phyloP scores from a whole-genome alignment of 2,797 vertebrate species.

The Lacerta viridis region DNA sequence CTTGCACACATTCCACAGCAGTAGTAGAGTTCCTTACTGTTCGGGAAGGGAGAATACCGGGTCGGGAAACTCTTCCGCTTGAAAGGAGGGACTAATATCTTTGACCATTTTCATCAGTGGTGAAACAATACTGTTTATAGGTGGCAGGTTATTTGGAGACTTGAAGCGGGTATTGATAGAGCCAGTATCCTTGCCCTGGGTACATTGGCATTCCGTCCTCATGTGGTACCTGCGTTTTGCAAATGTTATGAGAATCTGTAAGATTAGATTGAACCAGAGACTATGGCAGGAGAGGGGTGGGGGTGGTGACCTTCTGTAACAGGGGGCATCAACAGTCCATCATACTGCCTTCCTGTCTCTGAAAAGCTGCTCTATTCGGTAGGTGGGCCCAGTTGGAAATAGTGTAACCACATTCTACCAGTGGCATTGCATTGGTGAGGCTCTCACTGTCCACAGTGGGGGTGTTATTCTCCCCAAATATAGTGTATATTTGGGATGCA shows the following conservation, averaged over 20 bases:
- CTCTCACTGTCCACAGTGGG: background rate
- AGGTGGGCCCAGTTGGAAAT: background rate
- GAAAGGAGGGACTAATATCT: background rate
- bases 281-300: background rate
- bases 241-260: background rate
- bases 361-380: background rate
- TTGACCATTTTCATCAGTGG: background rate
- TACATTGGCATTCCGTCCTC: background rate
- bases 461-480: background rate
- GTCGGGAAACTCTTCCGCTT: background rate
- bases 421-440: background rate
- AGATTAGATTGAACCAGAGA: background rate
- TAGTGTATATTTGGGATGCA: background rate
- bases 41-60: background rate
- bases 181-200: background rate
- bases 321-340: background rate
- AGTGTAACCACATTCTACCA: background rate
- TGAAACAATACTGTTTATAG: background rate
- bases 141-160: background rate
- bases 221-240: background rate
- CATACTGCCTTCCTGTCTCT: background rate
- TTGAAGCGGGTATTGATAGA: background rate
- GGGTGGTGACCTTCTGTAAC: background rate
- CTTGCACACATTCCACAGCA: background rate
- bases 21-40: background rate